Conservation (phyloP, 2,888 invertebrate species). For the Catocala fraxini region DNA sequence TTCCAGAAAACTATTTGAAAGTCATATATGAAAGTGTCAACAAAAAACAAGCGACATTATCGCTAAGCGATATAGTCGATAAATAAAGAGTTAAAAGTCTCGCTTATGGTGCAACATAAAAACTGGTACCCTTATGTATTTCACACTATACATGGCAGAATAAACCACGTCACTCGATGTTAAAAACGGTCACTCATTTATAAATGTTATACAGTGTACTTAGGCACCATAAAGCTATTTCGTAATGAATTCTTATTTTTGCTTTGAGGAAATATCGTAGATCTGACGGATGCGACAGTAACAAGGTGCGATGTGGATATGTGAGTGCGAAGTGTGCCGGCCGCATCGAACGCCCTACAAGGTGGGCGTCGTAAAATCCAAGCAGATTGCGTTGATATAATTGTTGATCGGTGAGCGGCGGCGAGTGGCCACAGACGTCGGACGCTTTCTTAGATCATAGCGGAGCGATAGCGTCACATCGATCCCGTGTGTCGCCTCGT, state of each 20-base stretch:
- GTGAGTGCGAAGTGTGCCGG: slow-evolving; percentile 38
- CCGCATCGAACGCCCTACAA: slow-evolving; percentile 46
- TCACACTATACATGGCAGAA: not conserved
- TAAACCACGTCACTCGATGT: not conserved
- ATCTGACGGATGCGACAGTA: slow-evolving; percentile 61
- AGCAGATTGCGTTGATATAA: slow-evolving; percentile 57
- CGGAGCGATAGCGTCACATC: slow-evolving; percentile 60
- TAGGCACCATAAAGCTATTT: slow-evolving; percentile 2
- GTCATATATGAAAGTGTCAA: not conserved
- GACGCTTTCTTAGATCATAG: slow-evolving; percentile 62
- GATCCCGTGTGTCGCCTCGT: slow-evolving; percentile 56
- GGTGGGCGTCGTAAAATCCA: slow-evolving; percentile 50
- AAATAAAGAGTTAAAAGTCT: too few relatives aligned
- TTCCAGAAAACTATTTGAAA: not conserved
- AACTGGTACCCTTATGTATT: not conserved
- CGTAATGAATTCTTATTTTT: slow-evolving; percentile 48
- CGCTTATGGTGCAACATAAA: not conserved
- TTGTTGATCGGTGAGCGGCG: slow-evolving; percentile 39
- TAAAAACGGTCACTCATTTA: not conserved
- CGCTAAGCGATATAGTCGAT: too few relatives aligned
- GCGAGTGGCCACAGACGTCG: slow-evolving; percentile 41
- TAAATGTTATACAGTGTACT: not conserved
- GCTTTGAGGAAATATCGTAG: slow-evolving; percentile 35
- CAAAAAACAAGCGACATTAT: too few relatives aligned
- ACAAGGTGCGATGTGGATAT: slow-evolving; percentile 60